Percentiles rank a stretch among this genome's conserved stretches.
phyloP scores from a whole-genome alignment of 2,113 vertebrate genomes.

The Martes martes region DNA sequence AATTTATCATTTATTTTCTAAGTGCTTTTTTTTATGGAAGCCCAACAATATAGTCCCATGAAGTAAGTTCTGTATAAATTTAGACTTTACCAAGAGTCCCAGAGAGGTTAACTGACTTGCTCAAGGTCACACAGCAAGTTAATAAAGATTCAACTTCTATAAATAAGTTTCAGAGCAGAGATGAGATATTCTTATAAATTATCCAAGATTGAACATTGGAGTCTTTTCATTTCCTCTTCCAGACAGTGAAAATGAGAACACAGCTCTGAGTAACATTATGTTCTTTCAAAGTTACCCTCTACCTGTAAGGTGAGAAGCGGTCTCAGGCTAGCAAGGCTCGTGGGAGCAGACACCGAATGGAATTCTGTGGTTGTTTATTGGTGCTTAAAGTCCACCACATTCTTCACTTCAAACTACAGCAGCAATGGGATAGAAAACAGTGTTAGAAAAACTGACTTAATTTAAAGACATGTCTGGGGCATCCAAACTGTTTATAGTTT shows the following conservation, averaged over 20 bases:
- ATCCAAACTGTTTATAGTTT: neutral
- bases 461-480: neutral
- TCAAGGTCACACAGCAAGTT: constrained; percentile 31
- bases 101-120: constrained; percentile 24
- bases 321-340: neutral
- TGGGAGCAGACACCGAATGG: neutral
- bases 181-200: constrained; percentile 37
- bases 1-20: neutral
- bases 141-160: neutral
- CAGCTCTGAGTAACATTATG: neutral
- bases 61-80: neutral
- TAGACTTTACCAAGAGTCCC: neutral
- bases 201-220: constrained; percentile 18
- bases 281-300: neutral
- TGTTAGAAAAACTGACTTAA: neutral
- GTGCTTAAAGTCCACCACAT: neutral
- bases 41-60: neutral
- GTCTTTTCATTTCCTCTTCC: constrained; percentile 13
- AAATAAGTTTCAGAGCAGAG: constrained; percentile 20
- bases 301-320: neutral
- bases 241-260: constrained; percentile 38
- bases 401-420: neutral
- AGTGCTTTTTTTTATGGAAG: neutral
- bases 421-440: neutral
- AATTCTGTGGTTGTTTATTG: neutral